Conservation (phyloP, 2,888 invertebrate genomes). For the Marasmarcha lunaedactyla region DNA sequence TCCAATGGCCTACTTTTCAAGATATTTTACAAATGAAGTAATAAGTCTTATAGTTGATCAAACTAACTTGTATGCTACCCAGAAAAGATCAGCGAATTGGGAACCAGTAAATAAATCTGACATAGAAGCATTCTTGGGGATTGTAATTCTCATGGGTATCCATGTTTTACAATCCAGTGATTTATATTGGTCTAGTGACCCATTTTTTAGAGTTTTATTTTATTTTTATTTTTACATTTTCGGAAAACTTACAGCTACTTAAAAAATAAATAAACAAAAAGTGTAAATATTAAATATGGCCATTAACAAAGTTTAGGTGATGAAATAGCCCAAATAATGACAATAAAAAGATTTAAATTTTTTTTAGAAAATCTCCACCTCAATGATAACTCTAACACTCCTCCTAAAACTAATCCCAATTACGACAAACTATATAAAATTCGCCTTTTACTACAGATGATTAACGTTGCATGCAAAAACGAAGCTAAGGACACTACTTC, state of each 20-base stretch:
- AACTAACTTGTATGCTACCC: conserved; percentile 6
- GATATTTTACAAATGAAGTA: conserved; percentile 6
- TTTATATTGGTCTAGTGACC: conserved; percentile 7
- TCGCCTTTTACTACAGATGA: conserved; percentile 11
- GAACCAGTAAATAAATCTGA: background rate
- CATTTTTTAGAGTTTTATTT: conserved; percentile 3
- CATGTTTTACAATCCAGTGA: conserved; percentile 3
- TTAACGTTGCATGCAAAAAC: conserved; percentile 11
- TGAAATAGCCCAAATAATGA: background rate
- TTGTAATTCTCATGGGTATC: conserved; percentile 7
- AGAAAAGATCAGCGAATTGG: conserved; percentile 3
- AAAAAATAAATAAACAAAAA: too few relatives aligned
- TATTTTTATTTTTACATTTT: too few relatives aligned
- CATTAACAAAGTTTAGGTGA: too few relatives aligned
- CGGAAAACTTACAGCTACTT: too few relatives aligned
- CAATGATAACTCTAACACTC: background rate
- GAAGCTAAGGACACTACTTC: conserved; percentile 11
- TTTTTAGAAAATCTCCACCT: background rate
- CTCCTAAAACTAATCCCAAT: background rate
- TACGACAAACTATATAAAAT: conserved; percentile 8
- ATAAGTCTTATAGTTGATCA: conserved; percentile 5
- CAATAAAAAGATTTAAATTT: background rate
- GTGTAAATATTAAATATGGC: too few relatives aligned
- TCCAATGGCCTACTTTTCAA: conserved; percentile 5
- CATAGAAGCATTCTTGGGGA: conserved; percentile 6